These are phyloP conservation scores for Tribolium madens DNA, from an alignment of 1,140 invertebrate species.

Conservation along the genomic window DNA sequence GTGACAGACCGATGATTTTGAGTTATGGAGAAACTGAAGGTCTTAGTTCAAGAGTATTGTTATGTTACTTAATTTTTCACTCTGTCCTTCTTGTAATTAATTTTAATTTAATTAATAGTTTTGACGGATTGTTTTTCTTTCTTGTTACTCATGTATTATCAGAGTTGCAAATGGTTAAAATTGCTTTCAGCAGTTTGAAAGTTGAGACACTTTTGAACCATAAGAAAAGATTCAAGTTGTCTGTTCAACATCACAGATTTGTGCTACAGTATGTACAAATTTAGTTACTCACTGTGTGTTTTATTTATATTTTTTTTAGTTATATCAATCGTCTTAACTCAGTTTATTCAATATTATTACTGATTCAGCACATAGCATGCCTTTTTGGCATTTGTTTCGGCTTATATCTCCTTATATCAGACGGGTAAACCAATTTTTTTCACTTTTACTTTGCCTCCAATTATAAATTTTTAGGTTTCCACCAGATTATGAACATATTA, in stretches of 20 bases:
- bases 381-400: slow-evolving; percentile 11
- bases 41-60: background rate
- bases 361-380: background rate
- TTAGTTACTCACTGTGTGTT: background rate
- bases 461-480: background rate
- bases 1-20: background rate
- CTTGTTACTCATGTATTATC: background rate
- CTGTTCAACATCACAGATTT: background rate
- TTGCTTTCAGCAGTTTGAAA: background rate
- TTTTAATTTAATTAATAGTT: slow-evolving; percentile 13
- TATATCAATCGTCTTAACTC: background rate
- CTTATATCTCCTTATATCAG: background rate
- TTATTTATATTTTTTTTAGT: background rate
- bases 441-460: background rate
- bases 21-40: background rate
- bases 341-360: background rate
- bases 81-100: background rate
- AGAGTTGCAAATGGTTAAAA: background rate
- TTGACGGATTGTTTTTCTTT: slow-evolving; percentile 13
- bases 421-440: background rate
- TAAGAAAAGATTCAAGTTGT: background rate
- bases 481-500: background rate
- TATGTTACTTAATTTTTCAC: background rate
- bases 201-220: background rate
- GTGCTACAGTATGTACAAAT: background rate